Conservation (phyloP, 2,113 vertebrate genomes). For the Trematocara stigmaticum region DNA sequence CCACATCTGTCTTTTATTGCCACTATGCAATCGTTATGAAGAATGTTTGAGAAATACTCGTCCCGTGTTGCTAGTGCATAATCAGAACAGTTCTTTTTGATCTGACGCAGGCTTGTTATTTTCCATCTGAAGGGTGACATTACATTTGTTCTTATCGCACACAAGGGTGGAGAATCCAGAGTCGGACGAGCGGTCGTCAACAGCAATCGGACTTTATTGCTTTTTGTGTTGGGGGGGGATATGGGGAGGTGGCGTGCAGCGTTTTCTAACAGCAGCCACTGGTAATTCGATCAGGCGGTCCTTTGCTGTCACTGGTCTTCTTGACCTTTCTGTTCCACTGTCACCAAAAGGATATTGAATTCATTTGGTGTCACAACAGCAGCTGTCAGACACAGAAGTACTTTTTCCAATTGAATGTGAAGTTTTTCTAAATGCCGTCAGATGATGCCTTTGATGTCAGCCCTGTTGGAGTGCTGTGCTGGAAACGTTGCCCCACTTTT, state of each 20-base stretch:
- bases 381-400: slow-evolving; percentile 19
- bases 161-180: not conserved
- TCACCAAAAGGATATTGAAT: slow-evolving; percentile 26
- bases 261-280: not conserved
- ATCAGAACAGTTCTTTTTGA: not conserved
- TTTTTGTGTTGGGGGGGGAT: not conserved
- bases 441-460: slow-evolving; percentile 7
- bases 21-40: not conserved
- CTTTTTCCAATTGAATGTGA: slow-evolving; percentile 33
- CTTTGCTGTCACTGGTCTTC: slow-evolving; percentile 31
- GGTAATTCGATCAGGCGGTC: slow-evolving; percentile 41
- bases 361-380: slow-evolving; percentile 24
- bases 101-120: not conserved
- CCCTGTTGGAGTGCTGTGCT: not conserved
- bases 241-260: not conserved
- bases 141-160: not conserved
- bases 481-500: not conserved
- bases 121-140: not conserved
- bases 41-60: not conserved
- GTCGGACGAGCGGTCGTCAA: not conserved
- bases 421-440: slow-evolving; percentile 6
- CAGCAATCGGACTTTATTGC: slow-evolving; percentile 18
- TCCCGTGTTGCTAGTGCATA: not conserved
- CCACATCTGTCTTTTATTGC: not conserved
- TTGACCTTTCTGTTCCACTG: slow-evolving; percentile 30